Evolutionary conservation across 2,888 invertebrate species (phyloP), one percentile per base, ranked within the genome.

Genomic region (Myopa tessellatipennis): DNA sequence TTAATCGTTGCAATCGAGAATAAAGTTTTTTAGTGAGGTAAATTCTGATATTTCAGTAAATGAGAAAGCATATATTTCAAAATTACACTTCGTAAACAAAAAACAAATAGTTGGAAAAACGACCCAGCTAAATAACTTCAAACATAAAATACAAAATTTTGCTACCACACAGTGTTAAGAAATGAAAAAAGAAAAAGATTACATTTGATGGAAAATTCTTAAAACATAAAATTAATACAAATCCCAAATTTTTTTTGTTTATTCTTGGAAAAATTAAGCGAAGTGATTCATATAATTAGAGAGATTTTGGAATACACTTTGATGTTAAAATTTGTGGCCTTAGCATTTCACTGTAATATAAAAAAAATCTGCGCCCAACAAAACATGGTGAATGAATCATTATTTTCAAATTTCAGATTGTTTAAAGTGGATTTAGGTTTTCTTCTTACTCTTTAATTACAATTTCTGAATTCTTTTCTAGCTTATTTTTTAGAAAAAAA

Each of bases 1-100:
- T 69, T 67, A 58, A 73, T 50, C 18, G 74, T 52, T 68, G 45
- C 60, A 60, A 60, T 52, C 36, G 34, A 75, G 60, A 52, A 74
- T 26, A 65, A 65, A 14, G 26, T 18, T 61, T 61, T 10, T n/a
- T 10, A 34, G 7, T 6, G n/a, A 52, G 52, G 52, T 12, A 12
- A 2, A 52, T 52, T 52, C 14, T 52, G 52, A 12, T n/a, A n/a
- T n/a, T 58, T 10, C 12, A 58, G 4, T 26, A 26, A 6, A 61
- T 26, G 34, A 7, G 34, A n/a, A 8, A 18, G n/a, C 8, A 26
- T 4, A 26, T 26, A 61, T n/a, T 61, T 26, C 2, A 18, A 45
- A 45, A 8, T 8, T 45, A 45, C 10, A 45, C 45, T 45, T 45
- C 1, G 45, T 18, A 26, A 34, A 61, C 14, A 10, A 61, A n/a